Conservation (phyloP, 2,888 invertebrate genomes). For the Eurois occulta region DNA sequence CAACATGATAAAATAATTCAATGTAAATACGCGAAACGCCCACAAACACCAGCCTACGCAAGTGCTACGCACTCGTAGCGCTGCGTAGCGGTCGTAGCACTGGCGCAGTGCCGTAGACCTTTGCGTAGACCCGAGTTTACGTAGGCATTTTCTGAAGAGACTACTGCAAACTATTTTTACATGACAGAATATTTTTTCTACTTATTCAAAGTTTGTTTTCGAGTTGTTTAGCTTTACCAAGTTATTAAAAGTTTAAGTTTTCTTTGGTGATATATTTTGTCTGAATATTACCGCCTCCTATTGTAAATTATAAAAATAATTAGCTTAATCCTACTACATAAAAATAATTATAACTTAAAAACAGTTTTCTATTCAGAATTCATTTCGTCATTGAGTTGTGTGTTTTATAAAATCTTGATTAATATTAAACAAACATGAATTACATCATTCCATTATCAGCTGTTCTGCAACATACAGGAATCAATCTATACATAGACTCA, state of each 20-base stretch:
- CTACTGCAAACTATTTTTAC: neutral
- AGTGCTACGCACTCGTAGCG: conserved; percentile 65
- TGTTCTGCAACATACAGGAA: neutral
- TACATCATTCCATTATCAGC: neutral
- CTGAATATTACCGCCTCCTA: neutral
- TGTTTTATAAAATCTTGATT: neutral
- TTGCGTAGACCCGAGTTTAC: conserved; percentile 44
- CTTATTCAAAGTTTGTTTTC: neutral
- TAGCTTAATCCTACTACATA: too few species aligned
- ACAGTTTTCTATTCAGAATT: neutral
- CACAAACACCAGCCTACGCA: conserved; percentile 51
- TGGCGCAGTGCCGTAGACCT: conserved; percentile 59
- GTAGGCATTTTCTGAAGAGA: conserved; percentile 16
- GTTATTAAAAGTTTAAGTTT: neutral
- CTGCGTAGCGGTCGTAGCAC: conserved; percentile 65
- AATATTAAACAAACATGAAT: neutral
- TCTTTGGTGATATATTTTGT: neutral
- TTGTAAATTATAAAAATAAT: too few species aligned
- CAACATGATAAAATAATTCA: conserved; percentile 18
- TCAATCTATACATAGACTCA: neutral
- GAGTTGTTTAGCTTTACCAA: neutral
- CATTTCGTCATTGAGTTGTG: neutral
- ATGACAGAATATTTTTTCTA: neutral
- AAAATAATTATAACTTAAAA: neutral
- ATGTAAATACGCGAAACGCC: conserved; percentile 28